Evolutionary conservation across 2,888 invertebrate species (phyloP).

Genomic region (Agriopis leucophaearia): DNA sequence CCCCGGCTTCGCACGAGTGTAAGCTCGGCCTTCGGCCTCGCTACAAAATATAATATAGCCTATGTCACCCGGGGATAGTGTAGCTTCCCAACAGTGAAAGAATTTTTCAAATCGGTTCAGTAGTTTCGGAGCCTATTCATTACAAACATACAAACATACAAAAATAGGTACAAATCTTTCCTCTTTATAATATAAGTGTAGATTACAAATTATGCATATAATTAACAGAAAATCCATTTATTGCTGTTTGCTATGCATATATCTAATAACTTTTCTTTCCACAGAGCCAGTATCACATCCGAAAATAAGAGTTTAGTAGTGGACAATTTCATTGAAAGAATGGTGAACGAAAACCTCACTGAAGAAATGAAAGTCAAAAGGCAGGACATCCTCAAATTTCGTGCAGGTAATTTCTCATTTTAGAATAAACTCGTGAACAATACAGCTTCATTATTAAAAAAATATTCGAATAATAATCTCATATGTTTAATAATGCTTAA

Average conservation of each 20-base stretch:
- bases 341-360: constrained; percentile 86
- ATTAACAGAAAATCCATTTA: too few relatives aligned
- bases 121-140: too few relatives aligned
- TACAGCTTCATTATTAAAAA: constrained; percentile 69
- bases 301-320: constrained; percentile 88
- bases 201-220: too few relatives aligned
- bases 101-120: too few relatives aligned
- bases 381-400: constrained; percentile 78
- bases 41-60: too few relatives aligned
- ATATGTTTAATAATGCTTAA: neutral
- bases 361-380: constrained; percentile 87
- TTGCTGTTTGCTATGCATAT: neutral
- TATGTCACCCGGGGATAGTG: too few relatives aligned
- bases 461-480: constrained; percentile 3
- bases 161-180: too few relatives aligned
- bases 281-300: constrained; percentile 71
- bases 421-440: constrained; percentile 58
- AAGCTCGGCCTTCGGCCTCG: too few relatives aligned
- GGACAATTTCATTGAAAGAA: constrained; percentile 91
- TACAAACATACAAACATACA: too few relatives aligned
- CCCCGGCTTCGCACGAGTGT: too few relatives aligned
- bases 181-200: too few relatives aligned
- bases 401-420: constrained; percentile 69
- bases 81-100: too few relatives aligned
- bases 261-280: constrained; percentile 36